Conservation (phyloP, 2,888 invertebrate species). For the Thymelicus lineola region DNA sequence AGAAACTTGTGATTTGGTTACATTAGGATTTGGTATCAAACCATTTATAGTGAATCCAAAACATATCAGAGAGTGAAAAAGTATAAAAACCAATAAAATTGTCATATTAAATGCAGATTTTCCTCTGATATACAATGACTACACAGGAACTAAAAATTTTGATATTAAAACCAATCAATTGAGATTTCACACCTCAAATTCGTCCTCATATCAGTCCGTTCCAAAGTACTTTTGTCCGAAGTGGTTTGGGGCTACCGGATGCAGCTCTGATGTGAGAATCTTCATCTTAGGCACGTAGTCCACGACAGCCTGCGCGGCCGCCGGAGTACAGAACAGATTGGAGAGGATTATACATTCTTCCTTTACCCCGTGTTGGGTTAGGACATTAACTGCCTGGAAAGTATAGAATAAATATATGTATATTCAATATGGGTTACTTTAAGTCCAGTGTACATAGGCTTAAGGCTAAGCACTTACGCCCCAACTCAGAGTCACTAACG, state of each 20-base stretch:
- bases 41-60: too few species aligned
- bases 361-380: slow-evolving; percentile 96
- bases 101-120: neutral
- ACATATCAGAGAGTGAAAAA: neutral
- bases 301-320: slow-evolving; percentile 93
- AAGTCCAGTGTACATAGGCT: too few species aligned
- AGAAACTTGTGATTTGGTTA: neutral
- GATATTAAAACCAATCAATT: neutral
- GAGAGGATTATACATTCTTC: slow-evolving; percentile 98
- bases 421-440: neutral
- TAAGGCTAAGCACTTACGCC: too few species aligned
- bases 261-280: slow-evolving; percentile 97
- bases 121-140: neutral
- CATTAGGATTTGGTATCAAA: too few species aligned
- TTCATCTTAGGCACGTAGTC: slow-evolving; percentile 95
- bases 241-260: slow-evolving; percentile 97
- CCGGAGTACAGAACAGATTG: slow-evolving; percentile 98
- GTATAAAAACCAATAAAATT: neutral
- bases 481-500: too few species aligned
- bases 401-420: neutral
- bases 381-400: slow-evolving; percentile 94
- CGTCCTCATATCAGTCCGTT: slow-evolving; percentile 90
- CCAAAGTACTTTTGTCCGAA: slow-evolving; percentile 99
- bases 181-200: slow-evolving; percentile 42
- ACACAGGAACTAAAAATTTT: neutral